phyloP scores from a whole-genome alignment of 2,888 invertebrate species.

The Heliconius erato region DNA sequence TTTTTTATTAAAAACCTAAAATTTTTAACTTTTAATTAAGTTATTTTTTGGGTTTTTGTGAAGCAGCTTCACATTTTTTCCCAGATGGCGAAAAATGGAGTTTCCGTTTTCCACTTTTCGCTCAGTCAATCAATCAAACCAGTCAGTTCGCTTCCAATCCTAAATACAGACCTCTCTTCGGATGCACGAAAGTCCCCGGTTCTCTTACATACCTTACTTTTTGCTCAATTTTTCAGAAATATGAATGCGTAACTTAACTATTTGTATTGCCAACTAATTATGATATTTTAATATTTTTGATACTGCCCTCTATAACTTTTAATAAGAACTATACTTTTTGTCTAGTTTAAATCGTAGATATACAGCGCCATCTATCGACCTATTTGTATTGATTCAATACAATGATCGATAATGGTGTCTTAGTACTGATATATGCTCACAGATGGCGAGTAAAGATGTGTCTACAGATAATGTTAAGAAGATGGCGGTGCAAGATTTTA shows the following conservation, averaged over 20 bases:
- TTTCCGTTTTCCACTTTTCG: too few species aligned
- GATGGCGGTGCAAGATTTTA: neutral
- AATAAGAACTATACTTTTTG: neutral
- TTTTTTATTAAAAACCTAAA: too few species aligned
- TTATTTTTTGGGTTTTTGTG: too few species aligned
- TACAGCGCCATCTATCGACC: conserved; percentile 1
- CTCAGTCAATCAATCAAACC: too few species aligned
- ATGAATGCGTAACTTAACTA: neutral
- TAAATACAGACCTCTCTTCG: too few species aligned
- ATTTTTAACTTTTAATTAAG: too few species aligned
- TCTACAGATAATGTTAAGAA: too few species aligned
- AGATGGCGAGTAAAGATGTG: conserved; percentile 3
- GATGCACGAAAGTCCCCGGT: too few species aligned
- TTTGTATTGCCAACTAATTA: neutral
- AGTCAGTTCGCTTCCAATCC: too few species aligned
- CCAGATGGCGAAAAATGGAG: too few species aligned
- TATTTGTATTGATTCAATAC: neutral
- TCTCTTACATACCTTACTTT: neutral
- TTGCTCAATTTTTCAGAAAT: neutral
- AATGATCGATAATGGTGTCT: neutral
- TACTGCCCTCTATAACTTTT: neutral
- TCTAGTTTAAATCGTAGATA: neutral
- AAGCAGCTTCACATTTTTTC: too few species aligned
- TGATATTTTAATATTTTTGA: neutral
- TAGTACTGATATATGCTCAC: neutral